Evolutionary conservation across 2,113 vertebrate genomes (phyloP).

Genomic region (Oryzias woworae): DNA sequence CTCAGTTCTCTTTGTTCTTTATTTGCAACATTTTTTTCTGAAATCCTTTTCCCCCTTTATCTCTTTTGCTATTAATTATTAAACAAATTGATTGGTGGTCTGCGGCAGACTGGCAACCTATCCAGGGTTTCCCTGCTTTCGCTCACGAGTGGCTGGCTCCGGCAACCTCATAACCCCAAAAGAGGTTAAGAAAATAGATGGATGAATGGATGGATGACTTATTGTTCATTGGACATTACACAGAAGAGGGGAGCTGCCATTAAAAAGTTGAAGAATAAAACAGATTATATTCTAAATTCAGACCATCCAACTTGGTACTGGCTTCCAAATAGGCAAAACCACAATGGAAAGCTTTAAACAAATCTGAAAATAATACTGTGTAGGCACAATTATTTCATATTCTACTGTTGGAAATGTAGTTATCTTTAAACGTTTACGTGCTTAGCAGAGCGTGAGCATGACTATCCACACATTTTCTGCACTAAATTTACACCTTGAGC

Average conservation of each 20-base stretch:
- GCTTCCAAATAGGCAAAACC: slow-evolving; percentile 4
- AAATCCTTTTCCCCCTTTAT: slow-evolving; percentile 20
- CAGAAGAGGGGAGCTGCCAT: too few relatives aligned
- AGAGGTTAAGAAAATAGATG: too few relatives aligned
- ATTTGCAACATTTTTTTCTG: slow-evolving; percentile 47
- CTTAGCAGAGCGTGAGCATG: slow-evolving; percentile 23
- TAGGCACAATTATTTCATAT: background rate
- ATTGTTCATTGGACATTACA: slow-evolving; percentile 24
- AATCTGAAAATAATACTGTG: background rate
- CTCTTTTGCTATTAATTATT: slow-evolving; percentile 49
- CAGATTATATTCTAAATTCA: slow-evolving; percentile 3
- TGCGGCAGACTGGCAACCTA: too few relatives aligned
- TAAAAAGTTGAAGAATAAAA: background rate
- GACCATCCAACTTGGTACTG: slow-evolving; percentile 18
- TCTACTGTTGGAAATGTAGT: background rate
- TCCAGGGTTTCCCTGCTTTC: too few relatives aligned
- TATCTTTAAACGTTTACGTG: background rate
- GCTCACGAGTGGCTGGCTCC: too few relatives aligned
- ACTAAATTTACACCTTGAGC: slow-evolving; percentile 24
- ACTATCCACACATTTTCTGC: background rate
- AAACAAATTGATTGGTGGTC: slow-evolving; percentile 50
- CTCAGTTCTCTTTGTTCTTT: slow-evolving; percentile 6
- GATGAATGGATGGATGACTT: slow-evolving; percentile 27
- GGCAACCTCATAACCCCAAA: too few relatives aligned
- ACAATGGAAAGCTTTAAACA: background rate